Evolutionary conservation across 2,888 invertebrate genomes (phyloP).

Genomic region (Phania funesta): DNA sequence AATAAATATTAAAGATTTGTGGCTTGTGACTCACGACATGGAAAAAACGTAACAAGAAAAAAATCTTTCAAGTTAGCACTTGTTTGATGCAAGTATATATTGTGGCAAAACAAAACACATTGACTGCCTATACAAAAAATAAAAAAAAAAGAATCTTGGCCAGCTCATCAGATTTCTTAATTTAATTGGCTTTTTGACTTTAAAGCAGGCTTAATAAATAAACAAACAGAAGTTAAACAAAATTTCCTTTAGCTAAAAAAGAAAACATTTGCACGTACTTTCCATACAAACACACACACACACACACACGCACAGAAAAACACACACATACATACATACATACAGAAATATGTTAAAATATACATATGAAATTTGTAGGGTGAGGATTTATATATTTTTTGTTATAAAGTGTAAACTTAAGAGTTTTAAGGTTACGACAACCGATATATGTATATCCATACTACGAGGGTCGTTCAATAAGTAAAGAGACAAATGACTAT

Average conservation of each 20-base stretch:
- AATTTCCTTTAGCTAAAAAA: constrained; percentile 5
- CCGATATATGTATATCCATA: not conserved
- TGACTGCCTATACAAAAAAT: not conserved
- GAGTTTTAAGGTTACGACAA: constrained; percentile 27
- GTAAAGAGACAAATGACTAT: not conserved
- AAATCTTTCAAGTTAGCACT: constrained; percentile 54
- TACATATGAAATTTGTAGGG: constrained; percentile 36
- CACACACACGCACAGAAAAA: no score
- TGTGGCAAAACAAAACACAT: constrained; percentile 21
- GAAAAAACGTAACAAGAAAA: not conserved
- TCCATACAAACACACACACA: not conserved
- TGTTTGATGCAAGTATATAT: constrained; percentile 33
- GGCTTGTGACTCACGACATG: constrained; percentile 64
- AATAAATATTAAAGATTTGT: constrained; percentile 52
- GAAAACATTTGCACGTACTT: constrained; percentile 17
- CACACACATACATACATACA: not conserved
- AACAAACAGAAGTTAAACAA: constrained; percentile 35
- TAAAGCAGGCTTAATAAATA: constrained; percentile 60
- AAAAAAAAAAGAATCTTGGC: constrained; percentile 57
- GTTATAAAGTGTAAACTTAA: not conserved
- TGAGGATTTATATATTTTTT: constrained; percentile 14
- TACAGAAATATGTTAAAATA: not conserved
- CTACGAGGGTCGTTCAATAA: not conserved
- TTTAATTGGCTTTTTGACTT: constrained; percentile 73
- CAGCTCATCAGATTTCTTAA: constrained; percentile 74